Conservation (phyloP, 2,888 invertebrate genomes). For the Mimachlamys varia region DNA sequence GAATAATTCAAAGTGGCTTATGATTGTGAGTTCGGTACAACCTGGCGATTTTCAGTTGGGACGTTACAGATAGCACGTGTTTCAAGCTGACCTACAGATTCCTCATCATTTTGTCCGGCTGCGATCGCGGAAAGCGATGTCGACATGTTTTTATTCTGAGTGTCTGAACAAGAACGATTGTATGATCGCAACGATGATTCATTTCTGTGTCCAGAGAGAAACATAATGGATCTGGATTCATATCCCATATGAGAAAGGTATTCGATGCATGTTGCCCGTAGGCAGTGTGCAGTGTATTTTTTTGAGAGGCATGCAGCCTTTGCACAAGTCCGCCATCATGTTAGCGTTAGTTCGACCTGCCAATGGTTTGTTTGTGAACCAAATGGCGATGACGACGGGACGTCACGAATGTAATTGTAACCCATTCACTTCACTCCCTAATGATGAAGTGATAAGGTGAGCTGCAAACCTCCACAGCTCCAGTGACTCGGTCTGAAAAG, state of each 20-base stretch:
- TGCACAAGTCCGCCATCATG: conserved; percentile 41
- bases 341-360: conserved; percentile 23
- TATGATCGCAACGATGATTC: conserved; percentile 38
- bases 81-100: neutral
- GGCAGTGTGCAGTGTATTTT: conserved; percentile 44
- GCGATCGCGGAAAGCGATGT: neutral
- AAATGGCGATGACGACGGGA: neutral
- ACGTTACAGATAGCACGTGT: conserved; percentile 11
- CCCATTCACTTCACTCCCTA: no score
- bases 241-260: conserved; percentile 25
- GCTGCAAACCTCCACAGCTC: no score
- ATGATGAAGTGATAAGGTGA: no score
- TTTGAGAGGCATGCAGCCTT: conserved; percentile 20
- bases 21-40: neutral
- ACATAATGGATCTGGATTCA: conserved; percentile 41
- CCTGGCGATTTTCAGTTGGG: neutral
- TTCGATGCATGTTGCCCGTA: conserved; percentile 40
- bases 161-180: conserved; percentile 38
- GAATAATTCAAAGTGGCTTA: neutral
- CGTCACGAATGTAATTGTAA: conserved; percentile 18
- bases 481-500: no score
- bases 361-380: conserved; percentile 20
- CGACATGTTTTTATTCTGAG: conserved; percentile 32
- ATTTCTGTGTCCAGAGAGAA: conserved; percentile 36
- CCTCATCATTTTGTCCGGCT: neutral